Conservation (phyloP, 1,140 invertebrate genomes). For the Tetramorium alpestre region DNA sequence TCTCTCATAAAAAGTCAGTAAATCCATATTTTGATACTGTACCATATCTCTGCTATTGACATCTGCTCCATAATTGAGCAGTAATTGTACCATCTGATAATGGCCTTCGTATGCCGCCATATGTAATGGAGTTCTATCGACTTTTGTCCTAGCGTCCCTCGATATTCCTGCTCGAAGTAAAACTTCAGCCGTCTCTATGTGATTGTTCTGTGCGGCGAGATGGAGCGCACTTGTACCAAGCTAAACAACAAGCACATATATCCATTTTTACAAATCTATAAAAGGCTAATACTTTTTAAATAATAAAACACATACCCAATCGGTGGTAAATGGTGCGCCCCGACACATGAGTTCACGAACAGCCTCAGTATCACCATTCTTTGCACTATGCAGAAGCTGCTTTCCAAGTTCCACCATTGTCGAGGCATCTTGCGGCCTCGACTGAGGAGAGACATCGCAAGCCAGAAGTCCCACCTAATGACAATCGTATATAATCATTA, state of each 20-base stretch:
- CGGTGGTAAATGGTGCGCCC: conserved; percentile 96
- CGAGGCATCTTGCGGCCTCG: conserved; percentile 80
- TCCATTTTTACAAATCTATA: conserved; percentile 13
- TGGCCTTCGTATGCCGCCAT: conserved; percentile 95
- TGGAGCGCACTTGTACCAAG: conserved; percentile 96
- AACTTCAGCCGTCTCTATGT: conserved; percentile 93
- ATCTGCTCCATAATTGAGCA: conserved; percentile 92
- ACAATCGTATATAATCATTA: background rate
- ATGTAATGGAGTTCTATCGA: conserved; percentile 95
- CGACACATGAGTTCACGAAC: conserved; percentile 93
- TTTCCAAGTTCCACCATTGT: conserved; percentile 92
- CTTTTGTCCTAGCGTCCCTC: conserved; percentile 95
- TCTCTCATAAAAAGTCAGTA: background rate
- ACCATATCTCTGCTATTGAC: conserved; percentile 95
- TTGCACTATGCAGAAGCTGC: conserved; percentile 91
- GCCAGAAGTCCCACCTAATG: conserved; percentile 81
- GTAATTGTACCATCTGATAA: conserved; percentile 90
- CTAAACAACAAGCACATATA: conserved; percentile 83
- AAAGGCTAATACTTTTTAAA: background rate
- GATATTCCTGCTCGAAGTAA: conserved; percentile 94
- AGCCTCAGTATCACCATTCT: conserved; percentile 91
- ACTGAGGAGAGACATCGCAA: conserved; percentile 76
- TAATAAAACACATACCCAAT: conserved; percentile 90
- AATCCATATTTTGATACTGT: conserved; percentile 68
- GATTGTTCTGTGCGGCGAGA: conserved; percentile 93